Base-by-base conservation (phyloP, 2,888 invertebrate genomes). In the Ischnura elegans region DNA sequence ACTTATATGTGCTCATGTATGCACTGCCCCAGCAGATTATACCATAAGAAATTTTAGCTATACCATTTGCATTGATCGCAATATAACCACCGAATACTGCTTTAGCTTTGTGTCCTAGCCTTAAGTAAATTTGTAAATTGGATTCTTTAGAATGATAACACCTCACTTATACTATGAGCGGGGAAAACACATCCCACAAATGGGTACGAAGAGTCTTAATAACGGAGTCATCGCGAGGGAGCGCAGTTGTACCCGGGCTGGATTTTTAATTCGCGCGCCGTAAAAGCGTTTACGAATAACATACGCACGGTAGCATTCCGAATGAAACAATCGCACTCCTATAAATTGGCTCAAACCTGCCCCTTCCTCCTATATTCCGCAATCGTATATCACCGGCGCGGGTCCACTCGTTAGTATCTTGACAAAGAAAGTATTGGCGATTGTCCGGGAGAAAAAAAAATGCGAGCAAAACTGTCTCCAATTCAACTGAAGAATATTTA, bases 401-500 rank as follows among this genome's bases (percentile, higher is more conserved):
- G 25, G 43, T 45, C 8, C 16, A n/a, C n/a, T 25, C 86, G 86
- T 86, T 46, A 86, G 46, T 46, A 45, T 46, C 86, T n/a, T 86
- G 86, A 86, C 86, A 86, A 86, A 43, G 86, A 46, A 86, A 86
- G 86, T 86, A 86, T 46, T 86, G 45, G 43, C 2, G 25, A 43
- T 46, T 25, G 43, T 46, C 86, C 16, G 45, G n/a, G 36, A 86
- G 47, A 47, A 51, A 46, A 51, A 46, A 86, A 86, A 86, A 86
- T 46, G n/a, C 43, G 16, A 19, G 13, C 21, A 43, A 86, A 86
- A 86, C 43, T 45, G 46, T n/a, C 46, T 46, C 46, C 86, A 43
- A 43, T 86, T 86, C 86, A 46, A n/a, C 86, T 86, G 86, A 86
- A 43, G 86, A 86, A 86, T 86, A 86, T 86, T 86, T 86, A 86